Conservation (phyloP, 2,797 vertebrate species). For the Lepilemur ruficaudatus region DNA sequence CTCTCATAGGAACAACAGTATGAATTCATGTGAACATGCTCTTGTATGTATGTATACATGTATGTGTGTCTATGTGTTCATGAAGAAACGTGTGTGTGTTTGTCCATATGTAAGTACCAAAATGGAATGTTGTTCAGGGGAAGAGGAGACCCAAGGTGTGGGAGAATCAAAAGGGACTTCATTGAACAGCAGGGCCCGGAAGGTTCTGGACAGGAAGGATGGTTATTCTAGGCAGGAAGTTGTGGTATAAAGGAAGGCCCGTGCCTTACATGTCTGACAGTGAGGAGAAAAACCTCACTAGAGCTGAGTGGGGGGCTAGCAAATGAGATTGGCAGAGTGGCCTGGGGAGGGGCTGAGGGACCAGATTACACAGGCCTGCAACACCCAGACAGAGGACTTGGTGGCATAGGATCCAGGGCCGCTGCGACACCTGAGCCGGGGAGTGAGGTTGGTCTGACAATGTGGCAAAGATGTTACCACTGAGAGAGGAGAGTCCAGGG, state of each 20-base stretch:
- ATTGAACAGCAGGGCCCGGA: not conserved
- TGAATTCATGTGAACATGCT: not conserved
- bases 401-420: fast-evolving
- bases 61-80: not conserved
- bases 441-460: not conserved
- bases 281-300: not conserved
- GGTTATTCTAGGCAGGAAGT: not conserved
- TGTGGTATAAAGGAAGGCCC: not conserved
- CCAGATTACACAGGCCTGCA: not conserved
- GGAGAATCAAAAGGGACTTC: not conserved
- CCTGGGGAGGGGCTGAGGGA: not conserved
- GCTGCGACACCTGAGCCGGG: too few species aligned
- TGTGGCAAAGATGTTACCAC: too few species aligned
- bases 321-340: not conserved
- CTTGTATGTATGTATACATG: not conserved
- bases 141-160: not conserved
- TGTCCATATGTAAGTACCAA: not conserved
- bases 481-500: too few species aligned
- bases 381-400: not conserved
- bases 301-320: not conserved
- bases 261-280: not conserved
- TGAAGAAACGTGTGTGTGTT: not conserved
- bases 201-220: not conserved
- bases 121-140: not conserved
- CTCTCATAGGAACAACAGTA: not conserved